Conservation (phyloP, 2,113 vertebrate species). For the Crotophaga sulcirostris region DNA sequence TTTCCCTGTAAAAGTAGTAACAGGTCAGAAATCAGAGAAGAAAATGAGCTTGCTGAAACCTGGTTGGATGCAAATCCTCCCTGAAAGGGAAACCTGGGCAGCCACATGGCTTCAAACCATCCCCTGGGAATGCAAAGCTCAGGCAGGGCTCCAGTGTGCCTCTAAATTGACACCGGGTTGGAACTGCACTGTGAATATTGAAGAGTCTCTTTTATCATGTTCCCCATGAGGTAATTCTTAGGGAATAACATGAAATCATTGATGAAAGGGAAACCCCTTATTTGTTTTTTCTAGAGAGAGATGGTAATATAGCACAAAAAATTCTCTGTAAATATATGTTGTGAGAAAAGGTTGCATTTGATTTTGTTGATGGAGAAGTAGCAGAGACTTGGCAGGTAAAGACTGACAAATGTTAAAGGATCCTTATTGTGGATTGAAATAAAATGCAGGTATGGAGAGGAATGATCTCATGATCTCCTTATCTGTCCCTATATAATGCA, state of each 20-base stretch:
- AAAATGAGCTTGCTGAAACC: background rate
- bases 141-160: background rate
- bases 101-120: background rate
- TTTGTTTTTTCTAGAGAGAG: constrained; percentile 9
- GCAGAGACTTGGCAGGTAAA: background rate
- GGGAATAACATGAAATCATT: background rate
- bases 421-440: background rate
- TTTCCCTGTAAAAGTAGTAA: background rate
- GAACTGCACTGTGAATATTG: background rate
- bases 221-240: background rate
- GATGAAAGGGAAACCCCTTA: background rate
- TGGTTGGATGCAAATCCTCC: background rate
- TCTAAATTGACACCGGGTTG: background rate
- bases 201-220: background rate
- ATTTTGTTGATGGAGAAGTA: background rate
- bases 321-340: background rate
- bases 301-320: background rate
- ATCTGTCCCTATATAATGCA: background rate
- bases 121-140: background rate
- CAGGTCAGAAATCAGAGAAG: background rate
- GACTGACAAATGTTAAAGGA: background rate
- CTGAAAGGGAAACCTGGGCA: background rate
- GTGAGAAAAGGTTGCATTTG: background rate
- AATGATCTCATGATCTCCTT: background rate
- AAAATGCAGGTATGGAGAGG: background rate